Conservation (phyloP, 2,888 invertebrate species). For the Scaptomyza parva region DNA sequence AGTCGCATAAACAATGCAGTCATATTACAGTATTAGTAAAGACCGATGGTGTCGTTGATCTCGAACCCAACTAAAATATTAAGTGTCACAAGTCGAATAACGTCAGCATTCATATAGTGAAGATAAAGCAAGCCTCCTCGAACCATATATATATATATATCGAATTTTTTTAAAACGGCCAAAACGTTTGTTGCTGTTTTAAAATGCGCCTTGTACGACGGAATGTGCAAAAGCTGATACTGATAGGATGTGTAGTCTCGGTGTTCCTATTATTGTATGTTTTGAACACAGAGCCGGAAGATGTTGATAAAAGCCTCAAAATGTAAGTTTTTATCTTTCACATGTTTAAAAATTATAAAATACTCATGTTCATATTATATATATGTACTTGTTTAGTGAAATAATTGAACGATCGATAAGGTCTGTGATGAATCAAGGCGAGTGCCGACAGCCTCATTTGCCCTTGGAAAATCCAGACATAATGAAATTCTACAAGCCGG, state of each 20-base stretch:
- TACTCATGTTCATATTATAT: neutral
- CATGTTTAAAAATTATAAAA: neutral
- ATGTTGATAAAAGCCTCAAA: slow-evolving; percentile 61
- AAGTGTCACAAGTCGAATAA: neutral
- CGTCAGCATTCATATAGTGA: neutral
- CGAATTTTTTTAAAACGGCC: slow-evolving; percentile 3
- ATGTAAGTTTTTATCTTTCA: slow-evolving; percentile 56
- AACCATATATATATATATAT: neutral
- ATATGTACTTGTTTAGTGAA: slow-evolving; percentile 74
- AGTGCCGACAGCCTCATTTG: slow-evolving; percentile 88
- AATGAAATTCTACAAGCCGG: slow-evolving; percentile 88
- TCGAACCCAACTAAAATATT: neutral
- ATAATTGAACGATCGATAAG: slow-evolving; percentile 85
- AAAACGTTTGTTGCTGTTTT: slow-evolving; percentile 2
- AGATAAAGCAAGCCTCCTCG: neutral
- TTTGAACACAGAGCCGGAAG: slow-evolving; percentile 39
- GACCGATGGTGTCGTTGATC: neutral
- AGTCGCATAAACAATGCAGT: neutral
- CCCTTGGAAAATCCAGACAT: slow-evolving; percentile 90
- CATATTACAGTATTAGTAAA: neutral
- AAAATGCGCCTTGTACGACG: slow-evolving; percentile 70
- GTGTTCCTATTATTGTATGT: slow-evolving; percentile 49
- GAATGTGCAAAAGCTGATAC: slow-evolving; percentile 56
- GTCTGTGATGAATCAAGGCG: slow-evolving; percentile 84
- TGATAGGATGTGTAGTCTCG: slow-evolving; percentile 24